These are phyloP conservation scores for Drosophila micromelanica DNA, from an alignment of 1,140 invertebrate genomes.

Conservation along the genomic window DNA sequence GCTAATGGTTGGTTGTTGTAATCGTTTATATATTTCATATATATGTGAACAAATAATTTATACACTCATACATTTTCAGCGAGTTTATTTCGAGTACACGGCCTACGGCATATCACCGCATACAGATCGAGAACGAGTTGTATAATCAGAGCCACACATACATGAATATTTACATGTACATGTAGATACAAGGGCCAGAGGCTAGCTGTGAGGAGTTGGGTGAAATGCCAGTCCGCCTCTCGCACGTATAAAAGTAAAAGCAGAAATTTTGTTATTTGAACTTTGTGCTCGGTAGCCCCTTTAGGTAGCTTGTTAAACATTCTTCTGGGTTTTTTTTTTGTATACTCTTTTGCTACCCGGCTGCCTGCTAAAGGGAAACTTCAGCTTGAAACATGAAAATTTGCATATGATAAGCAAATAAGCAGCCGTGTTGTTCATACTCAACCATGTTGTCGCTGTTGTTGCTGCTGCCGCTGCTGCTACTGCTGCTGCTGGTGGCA, in stretches of 20 bases:
- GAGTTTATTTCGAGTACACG: conserved; percentile 19
- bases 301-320: conserved; percentile 81
- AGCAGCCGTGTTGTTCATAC: conserved; percentile 52
- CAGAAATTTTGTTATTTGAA: conserved; percentile 78
- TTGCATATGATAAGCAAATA: conserved; percentile 83
- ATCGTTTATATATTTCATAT: not conserved
- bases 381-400: conserved; percentile 76
- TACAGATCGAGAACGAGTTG: conserved; percentile 32
- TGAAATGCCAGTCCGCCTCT: conserved; percentile 39
- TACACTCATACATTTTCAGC: conserved; percentile 24
- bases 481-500: conserved; percentile 38
- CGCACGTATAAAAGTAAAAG: conserved; percentile 62
- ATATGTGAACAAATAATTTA: conserved; percentile 31
- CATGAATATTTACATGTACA: conserved; percentile 17
- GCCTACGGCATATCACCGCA: conserved; percentile 10
- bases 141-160: conserved; percentile 52
- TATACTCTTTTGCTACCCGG: conserved; percentile 17
- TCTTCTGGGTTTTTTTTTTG: conserved; percentile 61
- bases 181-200: conserved; percentile 8
- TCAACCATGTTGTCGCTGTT: conserved; percentile 17
- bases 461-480: conserved; percentile 29
- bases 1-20: conserved; percentile 13
- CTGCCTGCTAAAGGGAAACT: conserved; percentile 56
- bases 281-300: conserved; percentile 66
- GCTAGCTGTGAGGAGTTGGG: conserved; percentile 10